These are phyloP conservation scores for Scolopax rusticola DNA, from an alignment of 2,797 vertebrate genomes.

Conservation along the genomic window DNA sequence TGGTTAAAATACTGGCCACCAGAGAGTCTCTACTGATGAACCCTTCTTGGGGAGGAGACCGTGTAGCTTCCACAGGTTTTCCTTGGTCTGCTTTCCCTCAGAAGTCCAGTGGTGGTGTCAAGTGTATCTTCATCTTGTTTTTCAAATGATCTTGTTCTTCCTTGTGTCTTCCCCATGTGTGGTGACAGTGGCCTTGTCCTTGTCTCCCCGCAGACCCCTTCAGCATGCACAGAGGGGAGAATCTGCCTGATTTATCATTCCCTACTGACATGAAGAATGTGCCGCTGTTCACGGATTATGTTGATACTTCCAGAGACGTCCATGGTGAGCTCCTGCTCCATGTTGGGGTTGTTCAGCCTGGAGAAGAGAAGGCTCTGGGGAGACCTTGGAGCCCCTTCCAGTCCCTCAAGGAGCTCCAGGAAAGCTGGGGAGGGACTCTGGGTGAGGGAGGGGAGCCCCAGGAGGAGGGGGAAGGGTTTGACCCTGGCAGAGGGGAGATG, in stretches of 20 bases:
- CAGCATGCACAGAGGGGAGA: slow-evolving; percentile 47
- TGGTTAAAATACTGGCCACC: neutral
- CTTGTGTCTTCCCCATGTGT: fast-evolving
- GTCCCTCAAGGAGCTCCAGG: no score
- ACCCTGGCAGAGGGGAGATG: no score
- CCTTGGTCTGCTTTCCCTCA: neutral
- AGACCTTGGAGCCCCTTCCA: no score
- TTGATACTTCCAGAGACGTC: neutral
- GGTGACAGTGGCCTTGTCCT: neutral
- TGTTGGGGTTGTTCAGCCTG: neutral
- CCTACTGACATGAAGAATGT: slow-evolving; percentile 34
- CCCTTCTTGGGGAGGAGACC: neutral
- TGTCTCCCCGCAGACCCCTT: slow-evolving; percentile 70
- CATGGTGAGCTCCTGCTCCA: slow-evolving; percentile 40
- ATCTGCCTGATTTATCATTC: slow-evolving; percentile 49
- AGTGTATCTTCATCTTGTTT: neutral
- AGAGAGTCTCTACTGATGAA: neutral
- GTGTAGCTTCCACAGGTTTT: fast-evolving
- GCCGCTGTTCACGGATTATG: slow-evolving; percentile 30
- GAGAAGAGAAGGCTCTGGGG: no score
- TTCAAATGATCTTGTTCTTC: fast-evolving
- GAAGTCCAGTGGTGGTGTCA: no score
- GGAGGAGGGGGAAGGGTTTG: no score
- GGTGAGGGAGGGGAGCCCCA: no score
- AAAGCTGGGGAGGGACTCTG: no score